phyloP scores from a whole-genome alignment of 2,113 vertebrate genomes.

The Campylomormyrus numenius region DNA sequence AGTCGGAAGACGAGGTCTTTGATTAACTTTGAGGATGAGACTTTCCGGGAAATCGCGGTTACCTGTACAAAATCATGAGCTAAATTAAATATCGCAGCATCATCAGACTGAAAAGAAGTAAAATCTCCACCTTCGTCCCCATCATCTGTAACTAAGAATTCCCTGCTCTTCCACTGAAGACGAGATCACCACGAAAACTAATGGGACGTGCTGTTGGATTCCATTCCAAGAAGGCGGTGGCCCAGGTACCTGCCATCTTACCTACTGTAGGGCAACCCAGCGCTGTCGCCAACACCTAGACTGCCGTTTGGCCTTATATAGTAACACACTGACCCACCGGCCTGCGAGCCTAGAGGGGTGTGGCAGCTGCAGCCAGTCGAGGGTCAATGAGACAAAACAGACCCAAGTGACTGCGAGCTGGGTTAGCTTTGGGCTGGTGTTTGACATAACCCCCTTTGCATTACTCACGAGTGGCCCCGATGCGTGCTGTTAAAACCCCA shows the following conservation, averaged over 20 bases:
- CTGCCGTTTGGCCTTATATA: background rate
- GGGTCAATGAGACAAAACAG: background rate
- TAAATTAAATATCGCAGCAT: background rate
- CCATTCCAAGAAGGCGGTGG: background rate
- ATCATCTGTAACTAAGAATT: background rate
- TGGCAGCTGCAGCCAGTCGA: background rate
- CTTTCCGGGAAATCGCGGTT: background rate
- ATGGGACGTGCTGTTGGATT: background rate
- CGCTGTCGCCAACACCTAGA: background rate
- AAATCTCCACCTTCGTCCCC: background rate
- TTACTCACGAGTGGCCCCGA: background rate
- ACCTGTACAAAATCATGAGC: background rate
- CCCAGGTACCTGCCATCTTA: background rate
- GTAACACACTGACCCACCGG: background rate
- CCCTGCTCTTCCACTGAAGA: background rate
- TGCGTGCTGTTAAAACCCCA: background rate
- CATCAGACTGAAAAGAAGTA: background rate
- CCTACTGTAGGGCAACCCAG: background rate
- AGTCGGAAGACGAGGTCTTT: background rate
- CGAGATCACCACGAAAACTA: too few species aligned
- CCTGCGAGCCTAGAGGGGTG: background rate
- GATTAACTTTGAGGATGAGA: background rate
- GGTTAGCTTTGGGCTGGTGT: background rate
- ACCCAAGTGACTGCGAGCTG: background rate
- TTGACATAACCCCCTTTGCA: background rate